Evolutionary conservation across 2,797 vertebrate species (phyloP).

Genomic region (Otolemur crassicaudatus): DNA sequence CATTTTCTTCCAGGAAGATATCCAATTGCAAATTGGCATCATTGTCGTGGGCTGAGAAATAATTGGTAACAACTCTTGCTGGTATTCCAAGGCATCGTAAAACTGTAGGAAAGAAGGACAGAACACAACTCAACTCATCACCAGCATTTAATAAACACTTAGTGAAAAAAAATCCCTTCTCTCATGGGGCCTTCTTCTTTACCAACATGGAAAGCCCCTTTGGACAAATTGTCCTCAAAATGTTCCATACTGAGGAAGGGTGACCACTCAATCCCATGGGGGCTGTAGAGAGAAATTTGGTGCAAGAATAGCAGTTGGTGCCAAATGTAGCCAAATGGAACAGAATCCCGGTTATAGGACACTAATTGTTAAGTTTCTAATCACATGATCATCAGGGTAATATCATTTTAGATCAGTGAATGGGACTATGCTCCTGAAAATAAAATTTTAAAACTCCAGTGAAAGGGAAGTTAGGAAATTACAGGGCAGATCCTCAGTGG

Average conservation of each 20-base stretch:
- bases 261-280: background rate
- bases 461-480: background rate
- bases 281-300: background rate
- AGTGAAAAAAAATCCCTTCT: background rate
- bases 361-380: background rate
- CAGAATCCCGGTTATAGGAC: background rate
- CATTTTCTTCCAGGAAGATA: slow-evolving; percentile 93
- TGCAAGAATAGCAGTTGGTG: background rate
- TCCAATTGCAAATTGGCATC: slow-evolving; percentile 95
- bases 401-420: background rate
- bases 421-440: background rate
- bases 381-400: background rate
- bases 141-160: background rate
- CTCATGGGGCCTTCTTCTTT: background rate
- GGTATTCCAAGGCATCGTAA: slow-evolving; percentile 97
- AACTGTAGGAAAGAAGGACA: slow-evolving; percentile 87
- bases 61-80: slow-evolving; percentile 94
- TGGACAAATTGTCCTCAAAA: background rate
- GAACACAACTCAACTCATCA: background rate
- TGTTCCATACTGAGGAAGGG: background rate
- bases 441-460: background rate
- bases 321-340: background rate
- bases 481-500: slow-evolving; percentile 34
- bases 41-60: slow-evolving; percentile 96
- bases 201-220: background rate